Percentiles rank a stretch among this genome's conserved stretches.
Evolutionary conservation across 2,888 invertebrate species (phyloP).

Genomic region (Lasius platythorax): DNA sequence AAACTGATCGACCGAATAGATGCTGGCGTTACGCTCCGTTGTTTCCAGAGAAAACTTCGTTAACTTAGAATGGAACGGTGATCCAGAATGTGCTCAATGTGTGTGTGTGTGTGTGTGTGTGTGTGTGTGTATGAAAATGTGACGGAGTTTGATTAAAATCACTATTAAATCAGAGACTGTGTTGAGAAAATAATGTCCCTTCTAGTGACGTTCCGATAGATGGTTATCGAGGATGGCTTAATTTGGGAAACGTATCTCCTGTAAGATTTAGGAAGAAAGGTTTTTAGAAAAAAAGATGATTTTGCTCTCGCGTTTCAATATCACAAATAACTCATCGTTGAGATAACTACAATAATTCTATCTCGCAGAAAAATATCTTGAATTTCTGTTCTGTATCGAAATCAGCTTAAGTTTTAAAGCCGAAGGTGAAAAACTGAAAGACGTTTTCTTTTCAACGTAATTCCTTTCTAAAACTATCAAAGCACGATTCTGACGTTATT

Average conservation of each 20-base stretch:
- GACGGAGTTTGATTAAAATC: constrained; percentile 24
- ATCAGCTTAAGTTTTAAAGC: background rate
- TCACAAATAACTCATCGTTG: background rate
- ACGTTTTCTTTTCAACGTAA: background rate
- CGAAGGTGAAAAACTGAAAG: background rate
- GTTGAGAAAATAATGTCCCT: background rate
- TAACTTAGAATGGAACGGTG: constrained; percentile 49
- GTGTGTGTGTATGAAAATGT: background rate
- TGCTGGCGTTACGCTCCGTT: constrained; percentile 45
- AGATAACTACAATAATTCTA: background rate
- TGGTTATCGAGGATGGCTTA: constrained; percentile 4
- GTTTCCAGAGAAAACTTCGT: constrained; percentile 56
- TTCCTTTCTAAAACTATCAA: background rate
- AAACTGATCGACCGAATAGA: constrained; percentile 59
- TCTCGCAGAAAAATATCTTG: background rate
- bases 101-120: background rate
- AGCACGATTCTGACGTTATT: background rate
- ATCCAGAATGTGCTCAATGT: background rate
- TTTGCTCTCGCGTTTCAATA: background rate
- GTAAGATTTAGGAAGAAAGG: background rate
- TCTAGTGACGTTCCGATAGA: background rate
- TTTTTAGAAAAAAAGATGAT: background rate
- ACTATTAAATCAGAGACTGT: constrained; percentile 3
- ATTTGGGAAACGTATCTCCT: background rate
- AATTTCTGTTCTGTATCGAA: background rate